Percentiles rank a stretch among this genome's conserved stretches.
phyloP scores from a whole-genome alignment of 2,888 invertebrate species.

The Agrochola macilenta region DNA sequence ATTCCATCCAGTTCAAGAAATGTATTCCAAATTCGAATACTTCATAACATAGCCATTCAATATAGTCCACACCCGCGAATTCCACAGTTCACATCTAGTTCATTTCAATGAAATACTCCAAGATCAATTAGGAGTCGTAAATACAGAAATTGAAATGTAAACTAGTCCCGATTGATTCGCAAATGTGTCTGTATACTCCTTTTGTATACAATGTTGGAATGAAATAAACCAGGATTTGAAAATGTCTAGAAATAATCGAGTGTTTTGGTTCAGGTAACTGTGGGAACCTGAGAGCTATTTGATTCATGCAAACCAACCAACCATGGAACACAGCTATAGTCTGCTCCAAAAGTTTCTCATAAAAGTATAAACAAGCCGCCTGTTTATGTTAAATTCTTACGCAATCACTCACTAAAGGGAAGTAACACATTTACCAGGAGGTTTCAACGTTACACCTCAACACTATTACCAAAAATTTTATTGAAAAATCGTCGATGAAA shows the following conservation, averaged over 20 bases:
- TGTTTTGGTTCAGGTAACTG: slow-evolving; percentile 30
- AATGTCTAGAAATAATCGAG: slow-evolving; percentile 50
- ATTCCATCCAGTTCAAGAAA: background rate
- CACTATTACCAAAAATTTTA: background rate
- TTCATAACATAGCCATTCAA: background rate
- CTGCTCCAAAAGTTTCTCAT: background rate
- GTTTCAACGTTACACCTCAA: background rate
- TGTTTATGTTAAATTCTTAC: background rate
- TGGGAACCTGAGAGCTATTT: background rate
- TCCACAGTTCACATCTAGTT: slow-evolving; percentile 40
- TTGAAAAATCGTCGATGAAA: no score
- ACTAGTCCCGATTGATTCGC: slow-evolving; percentile 58
- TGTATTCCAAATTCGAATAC: background rate
- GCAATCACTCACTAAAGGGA: background rate
- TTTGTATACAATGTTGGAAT: slow-evolving; percentile 56
- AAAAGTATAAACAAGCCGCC: background rate
- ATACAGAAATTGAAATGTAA: slow-evolving; percentile 66
- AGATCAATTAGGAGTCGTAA: slow-evolving; percentile 66
- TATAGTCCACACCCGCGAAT: slow-evolving; percentile 20
- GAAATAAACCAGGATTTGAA: slow-evolving; percentile 58
- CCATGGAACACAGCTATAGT: background rate
- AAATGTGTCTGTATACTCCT: slow-evolving; percentile 55
- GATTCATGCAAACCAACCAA: slow-evolving; percentile 1
- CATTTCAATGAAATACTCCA: slow-evolving; percentile 59
- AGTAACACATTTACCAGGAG: background rate